Evolutionary conservation across 2,888 invertebrate species (phyloP), one percentile per base, ranked within the genome.

Genomic region (Zygothrica quintamaculata): DNA sequence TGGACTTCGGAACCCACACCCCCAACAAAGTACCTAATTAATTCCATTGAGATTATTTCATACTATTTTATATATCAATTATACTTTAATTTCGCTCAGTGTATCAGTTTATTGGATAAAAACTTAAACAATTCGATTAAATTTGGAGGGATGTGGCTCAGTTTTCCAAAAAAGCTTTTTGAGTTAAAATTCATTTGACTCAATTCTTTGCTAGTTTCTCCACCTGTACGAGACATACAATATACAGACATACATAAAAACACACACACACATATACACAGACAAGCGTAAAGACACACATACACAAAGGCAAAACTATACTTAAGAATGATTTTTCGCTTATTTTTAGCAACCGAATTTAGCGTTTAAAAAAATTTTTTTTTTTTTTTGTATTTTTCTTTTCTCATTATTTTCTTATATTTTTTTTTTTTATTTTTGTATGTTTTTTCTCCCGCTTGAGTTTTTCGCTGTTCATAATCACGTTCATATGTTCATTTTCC

Each of bases 271-370:
- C 7, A 37, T 11, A 34, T 13, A 12, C 12, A 42, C 16, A 37
- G 6, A 47, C 12, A 48, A 0, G 34, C 8, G 22, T 18, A 8
- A 18, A 9, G 4, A 29, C 31, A 7, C 12, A 22, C 18, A 22
- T 22, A 29, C 46, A 44, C 25, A 34, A 18, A 31, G 22, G 8
- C 44, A 34, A 12, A 44, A 9, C 46, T 76, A 77, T 70, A 76
- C 65, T 73, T 70, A 71, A 76, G 60, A 75, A 76, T 75, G 82
- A 84, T 74, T 78, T 75, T 82, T 78, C 73, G 82, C 74, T 87
- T 88, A 88, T 88, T 88, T 88, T 88, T 88, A 88, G 87, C 84
- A 71, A 71, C 73, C 62, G 66, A 84, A 84, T 66, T 82, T 77
- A 56, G 62, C 60, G 51, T 71, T 72, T 56, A n/a, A n/a, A n/a